These are phyloP conservation scores for Dasypolia templi DNA, from an alignment of 2,888 invertebrate species.

Conservation along the genomic window DNA sequence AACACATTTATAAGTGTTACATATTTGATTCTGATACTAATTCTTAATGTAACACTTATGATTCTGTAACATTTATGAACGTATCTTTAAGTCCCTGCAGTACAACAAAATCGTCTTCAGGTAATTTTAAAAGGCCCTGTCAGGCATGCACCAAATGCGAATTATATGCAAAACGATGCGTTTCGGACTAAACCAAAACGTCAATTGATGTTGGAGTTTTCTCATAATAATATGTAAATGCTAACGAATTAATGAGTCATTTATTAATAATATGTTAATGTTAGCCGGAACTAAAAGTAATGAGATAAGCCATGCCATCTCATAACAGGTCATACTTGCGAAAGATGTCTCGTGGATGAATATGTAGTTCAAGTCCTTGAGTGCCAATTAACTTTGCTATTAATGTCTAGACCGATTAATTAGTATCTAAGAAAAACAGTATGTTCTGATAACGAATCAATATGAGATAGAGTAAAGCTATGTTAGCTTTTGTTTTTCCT, in stretches of 20 bases:
- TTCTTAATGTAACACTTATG: too few species aligned
- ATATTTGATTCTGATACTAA: too few species aligned
- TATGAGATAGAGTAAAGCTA: slow-evolving; percentile 11
- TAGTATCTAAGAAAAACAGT: slow-evolving; percentile 43
- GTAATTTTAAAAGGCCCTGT: not conserved
- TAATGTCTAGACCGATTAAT: slow-evolving; percentile 57
- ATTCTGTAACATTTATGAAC: too few species aligned
- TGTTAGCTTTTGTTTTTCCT: not conserved
- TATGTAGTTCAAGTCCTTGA: slow-evolving; percentile 27
- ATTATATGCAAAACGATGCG: not conserved
- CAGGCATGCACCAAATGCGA: not conserved
- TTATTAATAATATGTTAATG: not conserved
- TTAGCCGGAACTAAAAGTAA: slow-evolving; percentile 34
- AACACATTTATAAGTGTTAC: too few species aligned
- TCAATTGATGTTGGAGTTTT: not conserved
- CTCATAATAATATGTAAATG: not conserved
- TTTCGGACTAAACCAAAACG: not conserved
- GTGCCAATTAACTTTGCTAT: slow-evolving; percentile 30
- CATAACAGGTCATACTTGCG: slow-evolving; percentile 10
- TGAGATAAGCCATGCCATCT: slow-evolving; percentile 26
- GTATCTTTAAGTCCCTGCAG: too few species aligned
- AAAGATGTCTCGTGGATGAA: slow-evolving; percentile 32
- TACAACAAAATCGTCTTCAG: not conserved
- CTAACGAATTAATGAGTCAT: slow-evolving; percentile 28
- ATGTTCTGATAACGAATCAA: slow-evolving; percentile 36